Evolutionary conservation across 2,113 vertebrate species (phyloP), one percentile per base, ranked within the genome.

Genomic region (human (Homo sapiens)): DNA sequence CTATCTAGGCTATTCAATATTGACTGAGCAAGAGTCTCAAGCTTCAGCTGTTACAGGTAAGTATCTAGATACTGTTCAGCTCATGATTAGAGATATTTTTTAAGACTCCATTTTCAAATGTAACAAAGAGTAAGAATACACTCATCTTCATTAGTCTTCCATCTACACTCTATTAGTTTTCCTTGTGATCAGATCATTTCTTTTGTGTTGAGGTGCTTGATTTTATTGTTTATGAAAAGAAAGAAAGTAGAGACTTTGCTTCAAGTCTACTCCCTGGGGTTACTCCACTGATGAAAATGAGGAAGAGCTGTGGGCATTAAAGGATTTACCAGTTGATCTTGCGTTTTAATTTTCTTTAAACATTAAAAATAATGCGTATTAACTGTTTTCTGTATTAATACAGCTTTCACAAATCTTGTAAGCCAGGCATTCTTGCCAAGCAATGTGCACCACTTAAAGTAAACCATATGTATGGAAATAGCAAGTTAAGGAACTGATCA

Each of bases 21-120:
- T 99, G 98, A 99, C 99, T 84, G 99, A 99, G 94, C 99, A 99
- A 96, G 99, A 99, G 95, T 99, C 99, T 75, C 99, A 99, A 97
- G 99, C 99, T 38, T 99, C 99, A 61, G 99, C 99, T 92, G 99
- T 99, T 87, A 99, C 99, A 98, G 99, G 99, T 99, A 98, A 98
- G 95, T 84, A 50, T 50, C 81, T 73, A 30, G 43, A 22, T 89
- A 75, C 25, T 30, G 17, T 72, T 84, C 32, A 52, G 38, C n/a
- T 88, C 11, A 50, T 86, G 43, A 35, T 45, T 38, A 73, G 86
- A 45, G 55, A 81, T 14, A 22, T 82, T 32, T 73, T 79, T 89
- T 55, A 89, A 70, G 61, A 84, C 59, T 90, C n/a, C 1, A 8
- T 8, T 93, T 93, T 76, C 48, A 40, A 72, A 59, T 48, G 38